Evolutionary conservation across 2,888 invertebrate genomes (phyloP).

Genomic region (Phengaris alcon): DNA sequence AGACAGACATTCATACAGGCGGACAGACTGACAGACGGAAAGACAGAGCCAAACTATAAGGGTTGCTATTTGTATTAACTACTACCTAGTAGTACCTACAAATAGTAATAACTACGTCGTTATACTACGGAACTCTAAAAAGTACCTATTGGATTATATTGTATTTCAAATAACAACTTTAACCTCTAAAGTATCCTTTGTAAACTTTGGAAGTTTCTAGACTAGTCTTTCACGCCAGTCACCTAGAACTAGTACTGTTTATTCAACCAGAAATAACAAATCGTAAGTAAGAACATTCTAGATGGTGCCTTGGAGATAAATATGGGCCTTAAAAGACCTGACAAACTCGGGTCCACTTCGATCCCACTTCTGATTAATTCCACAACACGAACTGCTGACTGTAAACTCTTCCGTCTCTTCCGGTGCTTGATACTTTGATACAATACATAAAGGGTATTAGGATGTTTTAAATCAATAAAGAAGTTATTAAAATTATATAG

Average conservation of each 20-base stretch:
- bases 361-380: conserved; percentile 57
- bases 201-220: background rate
- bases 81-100: too few relatives aligned
- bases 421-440: conserved; percentile 18
- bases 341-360: conserved; percentile 36
- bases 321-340: conserved; percentile 35
- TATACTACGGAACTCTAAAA: too few relatives aligned
- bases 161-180: too few relatives aligned
- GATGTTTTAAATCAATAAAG: background rate
- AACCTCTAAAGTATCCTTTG: background rate
- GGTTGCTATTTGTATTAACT: too few relatives aligned
- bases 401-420: conserved; percentile 39
- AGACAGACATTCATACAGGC: too few relatives aligned
- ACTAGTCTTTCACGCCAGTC: background rate
- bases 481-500: too few relatives aligned
- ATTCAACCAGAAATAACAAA: conserved; percentile 15
- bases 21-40: too few relatives aligned
- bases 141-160: too few relatives aligned
- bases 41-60: too few relatives aligned
- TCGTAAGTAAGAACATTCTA: conserved; percentile 29
- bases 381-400: conserved; percentile 49
- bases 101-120: too few relatives aligned
- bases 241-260: background rate
- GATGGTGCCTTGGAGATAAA: conserved; percentile 33
- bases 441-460: background rate